These are phyloP conservation scores for Rhagologus leucostigma DNA, from an alignment of 2,113 vertebrate species.

Conservation along the genomic window DNA sequence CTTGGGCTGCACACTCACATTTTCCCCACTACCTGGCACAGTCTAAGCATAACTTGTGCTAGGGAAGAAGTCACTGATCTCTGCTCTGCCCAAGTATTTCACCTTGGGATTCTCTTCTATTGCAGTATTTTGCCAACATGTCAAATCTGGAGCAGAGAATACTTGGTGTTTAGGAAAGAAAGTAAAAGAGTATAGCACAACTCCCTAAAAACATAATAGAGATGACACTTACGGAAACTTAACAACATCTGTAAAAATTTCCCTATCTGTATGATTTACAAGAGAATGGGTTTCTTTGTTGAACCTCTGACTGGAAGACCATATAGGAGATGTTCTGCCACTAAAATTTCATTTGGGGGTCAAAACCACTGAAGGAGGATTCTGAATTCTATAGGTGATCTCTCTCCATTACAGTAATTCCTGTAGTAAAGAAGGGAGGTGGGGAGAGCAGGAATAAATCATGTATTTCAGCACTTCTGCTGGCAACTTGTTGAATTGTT, in stretches of 20 bases:
- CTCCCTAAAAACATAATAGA: neutral
- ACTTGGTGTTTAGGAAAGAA: neutral
- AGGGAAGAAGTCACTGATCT: neutral
- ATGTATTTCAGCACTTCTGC: neutral
- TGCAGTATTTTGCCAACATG: neutral
- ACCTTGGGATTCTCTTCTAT: neutral
- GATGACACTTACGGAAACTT: neutral
- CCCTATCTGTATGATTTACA: neutral
- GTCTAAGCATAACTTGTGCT: neutral
- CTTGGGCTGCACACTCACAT: neutral
- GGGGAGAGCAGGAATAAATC: neutral
- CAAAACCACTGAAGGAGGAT: neutral
- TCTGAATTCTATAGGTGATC: neutral
- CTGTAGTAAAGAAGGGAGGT: neutral
- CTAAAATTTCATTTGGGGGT: neutral
- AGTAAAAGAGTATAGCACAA: neutral
- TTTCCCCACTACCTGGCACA: neutral
- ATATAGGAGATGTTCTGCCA: rapidly evolving
- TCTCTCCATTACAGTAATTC: neutral
- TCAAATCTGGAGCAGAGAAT: neutral
- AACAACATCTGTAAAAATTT: neutral
- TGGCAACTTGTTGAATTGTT: neutral
- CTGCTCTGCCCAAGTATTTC: neutral
- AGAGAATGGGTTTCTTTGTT: neutral
- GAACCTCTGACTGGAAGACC: neutral